Evolutionary conservation across 1,140 invertebrate genomes (phyloP), one percentile per base, ranked within the genome.

Genomic region (Brachionus angularis): DNA sequence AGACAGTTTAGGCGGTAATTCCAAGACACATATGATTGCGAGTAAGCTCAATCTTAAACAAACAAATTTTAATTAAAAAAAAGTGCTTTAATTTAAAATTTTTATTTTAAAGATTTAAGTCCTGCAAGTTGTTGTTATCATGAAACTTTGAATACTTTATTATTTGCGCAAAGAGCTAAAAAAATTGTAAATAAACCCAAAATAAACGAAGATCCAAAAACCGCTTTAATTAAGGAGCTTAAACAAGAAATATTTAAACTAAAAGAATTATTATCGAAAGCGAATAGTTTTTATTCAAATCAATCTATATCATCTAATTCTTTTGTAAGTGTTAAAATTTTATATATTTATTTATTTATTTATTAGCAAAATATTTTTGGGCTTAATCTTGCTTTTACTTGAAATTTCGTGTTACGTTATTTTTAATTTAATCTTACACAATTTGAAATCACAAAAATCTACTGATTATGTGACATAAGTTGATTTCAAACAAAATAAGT

Each of bases 71-170:
- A n/a, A n/a, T n/a, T n/a, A n/a, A n/a, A n/a, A n/a, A n/a, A n/a
- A 44, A 42, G 14, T 34, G 44, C 8, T 34, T 62, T 46, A 46
- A 31, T 33, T 46, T 61, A 46, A 71, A 12, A 7, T 42, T 72
- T 78, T 27, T 74, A 86, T 85, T 82, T 87, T 58, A 86, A 85
- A 18, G 84, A 86, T 27, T 83, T 88, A 5, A 86, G 85, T 75
- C 86, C 86, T 12, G 86, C 87, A 5, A 86, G 87, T 74, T 83
- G 86, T 29, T 86, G 86, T 75, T 87, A 84, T 76, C 86, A 87
- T 72, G 86, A 87, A 76, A 86, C 87, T 1, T 76, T 88, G 5
- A 86, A 85, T 71, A 87, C 86, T 5, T 78, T 87, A 10, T 76
- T 85, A 73, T 87, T 85, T 78, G 84, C 85, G 72, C 85, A 86